Evolutionary conservation across 2,888 invertebrate genomes (phyloP), one percentile per base, ranked within the genome.

Genomic region (Choristoneura rosaceana): DNA sequence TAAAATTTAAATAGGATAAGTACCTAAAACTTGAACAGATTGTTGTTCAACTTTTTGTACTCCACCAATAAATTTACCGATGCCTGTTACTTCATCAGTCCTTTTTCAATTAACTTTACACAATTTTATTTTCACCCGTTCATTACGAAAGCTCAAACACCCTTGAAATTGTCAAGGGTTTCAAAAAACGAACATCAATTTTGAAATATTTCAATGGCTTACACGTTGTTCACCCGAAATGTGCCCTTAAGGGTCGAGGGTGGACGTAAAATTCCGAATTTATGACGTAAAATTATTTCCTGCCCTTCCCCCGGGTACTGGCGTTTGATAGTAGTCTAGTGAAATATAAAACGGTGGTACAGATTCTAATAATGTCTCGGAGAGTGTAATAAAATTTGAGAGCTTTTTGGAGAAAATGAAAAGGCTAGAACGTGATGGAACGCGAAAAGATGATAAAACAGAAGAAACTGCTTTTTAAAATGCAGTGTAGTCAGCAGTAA

Each of bases 271-370:
- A 73, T 64, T 61, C 73, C 52, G 63, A 70, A 73, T 74, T 74
- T 74, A 73, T 74, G 73, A 67, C 73, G 52, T 62, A 50, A 74
- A 74, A 71, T 74, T 74, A 74, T 71, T 71, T 71, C 69, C 61
- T 62, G 69, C 55, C 62, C 59, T 43, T 69, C 68, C 52, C 63
- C 50, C n/a, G 47, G 58, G 58, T 8, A 38, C 33, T 47, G 62
- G 43, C 58, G 63, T 67, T 62, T 62, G 71, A 68, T 71, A 68
- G 67, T 63, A 59, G 58, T 41, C 65, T 52, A 63, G 50, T 64
- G 71, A 68, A 73, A 73, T 73, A 73, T 68, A 73, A 63, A 73
- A 73, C 59, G 47, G 33, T 17, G 50, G 68, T 64, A 68, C 71
- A 68, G 71, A 73, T 73, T 68, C 63, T 68, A 73, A 71, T 68